Percentiles rank a stretch among this genome's conserved stretches.
phyloP scores from a whole-genome alignment of 1,140 invertebrate genomes.

The Pseudomyrmex sp. region DNA sequence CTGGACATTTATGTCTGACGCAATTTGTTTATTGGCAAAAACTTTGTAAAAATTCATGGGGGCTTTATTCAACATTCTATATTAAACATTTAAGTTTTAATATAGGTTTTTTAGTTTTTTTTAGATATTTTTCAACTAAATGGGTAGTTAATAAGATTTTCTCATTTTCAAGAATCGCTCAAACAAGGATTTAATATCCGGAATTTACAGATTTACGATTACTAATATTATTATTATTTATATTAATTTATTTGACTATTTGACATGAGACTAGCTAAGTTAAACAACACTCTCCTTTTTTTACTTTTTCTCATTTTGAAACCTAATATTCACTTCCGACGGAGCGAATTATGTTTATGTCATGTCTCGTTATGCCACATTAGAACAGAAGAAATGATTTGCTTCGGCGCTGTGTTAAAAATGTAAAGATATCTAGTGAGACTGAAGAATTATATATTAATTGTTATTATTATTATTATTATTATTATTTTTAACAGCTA shows the following conservation, averaged over 20 bases:
- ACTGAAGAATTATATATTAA: neutral
- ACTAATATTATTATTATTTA: neutral
- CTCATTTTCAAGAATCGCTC: too few species aligned
- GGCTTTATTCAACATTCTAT: too few species aligned
- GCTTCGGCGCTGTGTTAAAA: constrained; percentile 1
- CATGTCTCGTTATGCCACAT: neutral
- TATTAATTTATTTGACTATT: too few species aligned
- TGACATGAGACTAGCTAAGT: too few species aligned
- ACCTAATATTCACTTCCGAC: constrained; percentile 29
- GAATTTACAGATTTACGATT: too few species aligned
- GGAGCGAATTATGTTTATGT: neutral
- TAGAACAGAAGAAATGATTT: constrained; percentile 32
- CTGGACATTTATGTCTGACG: too few species aligned
- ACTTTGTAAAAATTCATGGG: too few species aligned
- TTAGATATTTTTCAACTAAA: neutral
- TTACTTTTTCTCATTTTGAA: neutral
- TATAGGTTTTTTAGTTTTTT: neutral
- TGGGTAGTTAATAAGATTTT: too few species aligned
- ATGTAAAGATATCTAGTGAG: neutral
- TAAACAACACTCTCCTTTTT: too few species aligned
- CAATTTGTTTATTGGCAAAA: too few species aligned
- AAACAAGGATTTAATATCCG: too few species aligned
- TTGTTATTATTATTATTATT: neutral
- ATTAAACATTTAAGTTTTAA: neutral
- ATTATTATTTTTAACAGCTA: neutral